phyloP scores from a whole-genome alignment of 2,888 invertebrate species.

The Mylabris sibirica region DNA sequence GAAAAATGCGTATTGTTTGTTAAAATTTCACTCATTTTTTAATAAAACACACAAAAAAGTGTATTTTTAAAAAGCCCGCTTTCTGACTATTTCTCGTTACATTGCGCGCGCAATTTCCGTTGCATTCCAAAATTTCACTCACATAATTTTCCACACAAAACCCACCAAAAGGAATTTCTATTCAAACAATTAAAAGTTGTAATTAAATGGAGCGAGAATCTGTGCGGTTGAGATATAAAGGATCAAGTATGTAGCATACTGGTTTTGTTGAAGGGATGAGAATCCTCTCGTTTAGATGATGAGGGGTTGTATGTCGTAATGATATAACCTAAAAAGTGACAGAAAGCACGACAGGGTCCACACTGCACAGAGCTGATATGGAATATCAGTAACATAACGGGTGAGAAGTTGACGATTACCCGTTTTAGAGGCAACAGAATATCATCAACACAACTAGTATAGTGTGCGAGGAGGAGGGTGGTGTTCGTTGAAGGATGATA shows the following conservation, averaged over 20 bases:
- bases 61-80: too few relatives aligned
- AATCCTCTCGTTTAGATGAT: background rate
- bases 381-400: conserved; percentile 32
- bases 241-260: background rate
- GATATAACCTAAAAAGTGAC: conserved; percentile 36
- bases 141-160: too few relatives aligned
- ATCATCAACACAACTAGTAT: background rate
- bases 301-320: conserved; percentile 21
- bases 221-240: conserved; percentile 6
- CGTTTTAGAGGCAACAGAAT: conserved; percentile 8
- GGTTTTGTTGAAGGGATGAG: background rate
- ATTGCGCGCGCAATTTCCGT: too few relatives aligned
- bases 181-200: background rate
- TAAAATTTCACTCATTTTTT: too few relatives aligned
- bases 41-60: too few relatives aligned
- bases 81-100: too few relatives aligned
- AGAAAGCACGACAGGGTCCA: conserved; percentile 36
- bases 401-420: conserved; percentile 32
- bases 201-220: background rate
- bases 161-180: background rate
- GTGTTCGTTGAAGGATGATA: background rate
- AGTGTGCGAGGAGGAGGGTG: too few relatives aligned
- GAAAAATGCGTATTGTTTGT: too few relatives aligned
- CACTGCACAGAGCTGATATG: conserved; percentile 38
- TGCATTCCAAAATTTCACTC: too few relatives aligned